Evolutionary conservation across 1,140 invertebrate genomes (phyloP).

Genomic region (Diorhabda sublineata): DNA sequence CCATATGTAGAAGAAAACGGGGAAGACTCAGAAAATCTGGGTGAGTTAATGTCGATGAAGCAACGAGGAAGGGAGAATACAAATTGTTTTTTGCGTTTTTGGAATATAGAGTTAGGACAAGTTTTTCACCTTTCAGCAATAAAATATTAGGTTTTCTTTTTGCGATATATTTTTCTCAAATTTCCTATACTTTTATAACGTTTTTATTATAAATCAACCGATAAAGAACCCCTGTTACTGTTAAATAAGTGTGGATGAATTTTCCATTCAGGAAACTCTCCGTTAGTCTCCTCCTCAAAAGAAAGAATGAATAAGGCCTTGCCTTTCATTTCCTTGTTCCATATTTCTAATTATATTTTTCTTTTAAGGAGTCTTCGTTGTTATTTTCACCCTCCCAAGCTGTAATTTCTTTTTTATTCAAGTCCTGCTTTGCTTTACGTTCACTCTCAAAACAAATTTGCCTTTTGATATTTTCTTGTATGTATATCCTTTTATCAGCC

Average conservation of each 20-base stretch:
- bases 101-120: too few species aligned
- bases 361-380: constrained; percentile 36
- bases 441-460: constrained; percentile 37
- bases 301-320: constrained; percentile 22
- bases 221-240: background rate
- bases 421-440: constrained; percentile 11
- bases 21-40: too few species aligned
- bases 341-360: constrained; percentile 45
- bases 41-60: too few species aligned
- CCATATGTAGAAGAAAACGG: too few species aligned
- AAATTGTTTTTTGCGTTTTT: too few species aligned
- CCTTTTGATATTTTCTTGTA: constrained; percentile 43
- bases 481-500: constrained; percentile 42
- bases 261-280: constrained; percentile 21
- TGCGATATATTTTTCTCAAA: too few species aligned
- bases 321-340: constrained; percentile 34
- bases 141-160: too few species aligned
- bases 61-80: too few species aligned
- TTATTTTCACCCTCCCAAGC: constrained; percentile 39
- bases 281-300: constrained; percentile 23
- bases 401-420: constrained; percentile 39
- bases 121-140: too few species aligned
- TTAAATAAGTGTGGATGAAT: background rate
- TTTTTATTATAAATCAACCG: too few species aligned
- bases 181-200: too few species aligned